Evolutionary conservation across 2,797 vertebrate species (phyloP).

Genomic region (Danio albolineatus): DNA sequence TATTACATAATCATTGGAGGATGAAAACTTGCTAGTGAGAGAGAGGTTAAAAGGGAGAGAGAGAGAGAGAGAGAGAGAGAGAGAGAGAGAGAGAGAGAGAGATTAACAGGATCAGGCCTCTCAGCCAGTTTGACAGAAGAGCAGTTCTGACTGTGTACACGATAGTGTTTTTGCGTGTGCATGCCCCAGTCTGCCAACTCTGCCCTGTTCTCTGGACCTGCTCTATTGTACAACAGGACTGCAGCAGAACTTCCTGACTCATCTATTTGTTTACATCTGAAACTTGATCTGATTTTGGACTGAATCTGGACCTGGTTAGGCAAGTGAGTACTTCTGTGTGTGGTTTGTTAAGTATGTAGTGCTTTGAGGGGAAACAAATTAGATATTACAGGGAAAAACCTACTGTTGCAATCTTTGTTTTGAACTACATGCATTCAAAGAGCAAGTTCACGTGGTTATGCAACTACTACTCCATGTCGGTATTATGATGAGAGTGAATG

Average conservation of each 20-base stretch:
- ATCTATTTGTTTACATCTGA: conserved; percentile 6
- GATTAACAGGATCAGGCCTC: conserved; percentile 40
- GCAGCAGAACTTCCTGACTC: conserved; percentile 3
- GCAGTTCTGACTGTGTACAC: background rate
- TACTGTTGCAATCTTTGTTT: background rate
- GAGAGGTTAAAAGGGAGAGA: background rate
- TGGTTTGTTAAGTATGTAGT: background rate
- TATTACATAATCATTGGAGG: conserved; percentile 57
- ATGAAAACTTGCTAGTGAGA: conserved; percentile 46
- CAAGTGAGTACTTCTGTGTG: conserved; percentile 34
- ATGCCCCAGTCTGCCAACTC: conserved; percentile 8
- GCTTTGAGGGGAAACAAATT: background rate
- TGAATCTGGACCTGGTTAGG: conserved; percentile 8
- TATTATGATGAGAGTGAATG: background rate
- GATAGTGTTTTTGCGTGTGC: background rate
- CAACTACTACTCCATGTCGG: conserved; percentile 9
- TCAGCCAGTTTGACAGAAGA: conserved; percentile 18
- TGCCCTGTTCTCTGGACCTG: background rate
- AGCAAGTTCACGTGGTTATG: background rate
- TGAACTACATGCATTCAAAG: conserved; percentile 1
- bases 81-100: conserved; percentile 39
- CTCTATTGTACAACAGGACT: conserved; percentile 1
- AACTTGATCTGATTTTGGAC: background rate
- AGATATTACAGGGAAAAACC: background rate
- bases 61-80: conserved; percentile 22